Conservation (phyloP, 35 echinoderm and acorn worm genomes). For the Apostichopus californicus region DNA sequence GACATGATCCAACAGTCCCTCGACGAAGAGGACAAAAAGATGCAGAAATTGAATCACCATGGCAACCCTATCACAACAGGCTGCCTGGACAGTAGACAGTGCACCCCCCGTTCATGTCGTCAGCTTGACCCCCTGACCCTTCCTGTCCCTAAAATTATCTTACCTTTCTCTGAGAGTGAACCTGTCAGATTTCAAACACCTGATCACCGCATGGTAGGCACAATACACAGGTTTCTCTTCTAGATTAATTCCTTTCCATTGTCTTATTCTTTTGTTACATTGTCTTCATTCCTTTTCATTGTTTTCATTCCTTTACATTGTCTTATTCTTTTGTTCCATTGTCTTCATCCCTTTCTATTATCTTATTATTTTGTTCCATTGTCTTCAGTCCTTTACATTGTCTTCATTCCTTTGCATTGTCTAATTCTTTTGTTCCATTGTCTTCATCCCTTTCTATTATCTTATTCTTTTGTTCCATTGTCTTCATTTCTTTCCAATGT, state of each 20-base stretch:
- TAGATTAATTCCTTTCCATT: too few relatives aligned
- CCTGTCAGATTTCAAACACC: constrained; percentile 81
- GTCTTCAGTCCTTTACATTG: too few relatives aligned
- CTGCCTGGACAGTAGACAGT: neutral
- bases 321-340: neutral
- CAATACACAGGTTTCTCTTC: too few relatives aligned
- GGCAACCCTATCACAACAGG: neutral
- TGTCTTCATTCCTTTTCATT: neutral
- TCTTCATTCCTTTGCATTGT: too few relatives aligned
- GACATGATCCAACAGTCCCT: constrained; percentile 42
- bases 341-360: neutral
- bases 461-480: too few relatives aligned
- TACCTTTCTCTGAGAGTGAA: constrained; percentile 89
- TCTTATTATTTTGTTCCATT: neutral
- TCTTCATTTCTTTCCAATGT: too few relatives aligned
- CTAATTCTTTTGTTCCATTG: too few relatives aligned
- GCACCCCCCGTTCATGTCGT: constrained; percentile 35
- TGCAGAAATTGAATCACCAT: constrained; percentile 37
- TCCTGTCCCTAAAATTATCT: constrained; percentile 92
- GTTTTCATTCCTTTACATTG: neutral
- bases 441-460: too few relatives aligned
- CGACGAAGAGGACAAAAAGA: constrained; percentile 24
- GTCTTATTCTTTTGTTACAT: neutral
- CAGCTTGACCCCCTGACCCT: constrained; percentile 75
- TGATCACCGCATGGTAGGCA: constrained; percentile 83